Conservation (phyloP, 2,888 invertebrate genomes). For the Pristionchus japonicus region DNA sequence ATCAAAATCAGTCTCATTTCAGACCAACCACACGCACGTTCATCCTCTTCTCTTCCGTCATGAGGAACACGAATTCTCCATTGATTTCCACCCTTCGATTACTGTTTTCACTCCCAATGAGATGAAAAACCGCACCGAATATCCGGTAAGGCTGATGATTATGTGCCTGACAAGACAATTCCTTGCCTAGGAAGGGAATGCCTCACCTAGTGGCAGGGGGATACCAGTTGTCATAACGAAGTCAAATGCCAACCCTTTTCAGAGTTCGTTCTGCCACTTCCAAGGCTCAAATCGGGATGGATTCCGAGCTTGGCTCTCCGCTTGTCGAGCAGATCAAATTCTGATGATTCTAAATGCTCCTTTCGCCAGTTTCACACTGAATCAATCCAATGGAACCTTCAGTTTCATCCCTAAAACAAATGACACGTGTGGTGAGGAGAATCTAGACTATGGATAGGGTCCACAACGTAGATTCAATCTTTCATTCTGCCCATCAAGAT, state of each 20-base stretch:
- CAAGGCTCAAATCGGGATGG: background rate
- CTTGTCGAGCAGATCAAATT: background rate
- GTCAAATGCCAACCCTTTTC: background rate
- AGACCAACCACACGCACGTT: background rate
- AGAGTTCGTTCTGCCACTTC: conserved; percentile 9
- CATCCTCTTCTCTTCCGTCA: background rate
- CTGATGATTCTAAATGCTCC: background rate
- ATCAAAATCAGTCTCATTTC: background rate
- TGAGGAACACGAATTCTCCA: background rate
- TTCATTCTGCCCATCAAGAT: too few species aligned
- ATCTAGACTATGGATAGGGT: too few species aligned
- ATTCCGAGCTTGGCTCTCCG: background rate
- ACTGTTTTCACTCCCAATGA: background rate
- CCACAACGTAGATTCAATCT: too few species aligned
- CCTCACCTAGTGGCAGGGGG: too few species aligned
- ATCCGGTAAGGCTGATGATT: background rate
- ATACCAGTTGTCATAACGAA: too few species aligned
- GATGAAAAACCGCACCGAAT: background rate
- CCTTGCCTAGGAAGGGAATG: too few species aligned
- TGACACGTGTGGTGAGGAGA: background rate
- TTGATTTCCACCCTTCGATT: background rate
- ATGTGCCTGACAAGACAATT: background rate
- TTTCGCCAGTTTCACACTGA: background rate
- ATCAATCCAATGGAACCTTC: background rate
- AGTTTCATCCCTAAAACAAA: background rate